Evolutionary conservation across 37 sponge, comb jelly and placozoan species (phyloP), one percentile per base, ranked within the genome.

Genomic region (Corticium candelabrum): DNA sequence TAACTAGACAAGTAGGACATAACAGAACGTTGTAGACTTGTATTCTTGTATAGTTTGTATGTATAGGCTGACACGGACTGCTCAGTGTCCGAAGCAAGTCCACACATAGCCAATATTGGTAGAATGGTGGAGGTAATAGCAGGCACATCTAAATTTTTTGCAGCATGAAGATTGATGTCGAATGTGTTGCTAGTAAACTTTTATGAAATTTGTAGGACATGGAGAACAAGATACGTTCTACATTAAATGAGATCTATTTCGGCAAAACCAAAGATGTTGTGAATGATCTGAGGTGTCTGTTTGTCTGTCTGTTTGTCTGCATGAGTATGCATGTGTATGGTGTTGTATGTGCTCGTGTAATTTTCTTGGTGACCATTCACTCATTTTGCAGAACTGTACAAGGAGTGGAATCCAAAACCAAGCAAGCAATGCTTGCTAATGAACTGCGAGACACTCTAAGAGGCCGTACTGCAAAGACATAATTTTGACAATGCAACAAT

Each of bases 71-170:
- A 82, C 69, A 34, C 80, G 0, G 97, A 96, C 74, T 62, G 57
- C 37, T 67, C 89, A 33, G 91, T 96, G 37, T 86, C 80, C 15
- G 93, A 92, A 29, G 78, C 85, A 35, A 86, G 68, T 34, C 94
- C 97, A 11, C 97, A 96, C 86, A 93, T 96, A 73, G 86, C 88
- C 38, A 96, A 96, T 84, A 88, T 96, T 43, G 97, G 97, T 1
- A 50, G 85, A 37, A 93, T 96, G 93, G 80, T 96, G 7, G 97
- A 96, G 84, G 90, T 89, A 34, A 41, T 81, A 43, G 32, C 7
- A 1, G 38, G 43, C 0, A 41, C 11, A 2, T 21, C 21, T 78
- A 27, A 70, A 3, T 4, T 30, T 3, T 11, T 27, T 35, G 36
- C 2, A 4, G 3, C 31, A 1, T 35, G 5, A 1, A n/a, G 70